Base-by-base conservation (phyloP, 2,888 invertebrate genomes). In the Byasa hedistus region DNA sequence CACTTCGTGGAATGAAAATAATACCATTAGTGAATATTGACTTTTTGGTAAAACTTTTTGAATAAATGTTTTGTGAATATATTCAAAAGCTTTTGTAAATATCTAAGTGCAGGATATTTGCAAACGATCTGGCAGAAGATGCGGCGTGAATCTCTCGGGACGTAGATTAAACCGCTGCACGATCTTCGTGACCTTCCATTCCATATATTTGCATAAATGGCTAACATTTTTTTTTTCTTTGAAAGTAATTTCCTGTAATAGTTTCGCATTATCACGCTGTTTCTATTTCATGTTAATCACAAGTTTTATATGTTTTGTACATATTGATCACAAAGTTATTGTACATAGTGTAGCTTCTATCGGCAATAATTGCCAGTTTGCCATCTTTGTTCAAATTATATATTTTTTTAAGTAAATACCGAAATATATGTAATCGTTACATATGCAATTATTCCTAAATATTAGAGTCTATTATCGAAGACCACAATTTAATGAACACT, bases 131-230 rank as follows among this genome's bases (percentile, higher is more conserved):
- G 39, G n/a, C 48, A n/a, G 36, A 51, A 27, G 58, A 64, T 51
- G 52, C 58, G 58, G 23, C 54, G 58, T 58, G 54, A 54, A 54
- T 27, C 57, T 48, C 48, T n/a, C 5, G n/a, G 51, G n/a, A 8
- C 27, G 24, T 48, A 64, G 52, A 55, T 64, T 59, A 59, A 23
- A 59, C 48, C 2, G 22, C 59, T 1, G 39, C 65, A 65, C 65
- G 65, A 60, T 56, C 27, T 55, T 65, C 65, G 65, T 65, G 65
- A 65, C 65, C 60, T 24, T 27, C 24, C 65, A 12, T 55, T 48
- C 44, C 59, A 64, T 64, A 65, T 58, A 54, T 64, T 64, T 64
- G 44, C 48, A 19, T 55, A 51, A 59, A 65, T 60, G 65, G 55
- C 54, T 65, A 55, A 56, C 54, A 48, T 60, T 60, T n/a, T 48